Percentiles rank a stretch among this genome's conserved stretches.
Conservation (phyloP, 1,140 invertebrate genomes). For the Sinella curviseta region DNA sequence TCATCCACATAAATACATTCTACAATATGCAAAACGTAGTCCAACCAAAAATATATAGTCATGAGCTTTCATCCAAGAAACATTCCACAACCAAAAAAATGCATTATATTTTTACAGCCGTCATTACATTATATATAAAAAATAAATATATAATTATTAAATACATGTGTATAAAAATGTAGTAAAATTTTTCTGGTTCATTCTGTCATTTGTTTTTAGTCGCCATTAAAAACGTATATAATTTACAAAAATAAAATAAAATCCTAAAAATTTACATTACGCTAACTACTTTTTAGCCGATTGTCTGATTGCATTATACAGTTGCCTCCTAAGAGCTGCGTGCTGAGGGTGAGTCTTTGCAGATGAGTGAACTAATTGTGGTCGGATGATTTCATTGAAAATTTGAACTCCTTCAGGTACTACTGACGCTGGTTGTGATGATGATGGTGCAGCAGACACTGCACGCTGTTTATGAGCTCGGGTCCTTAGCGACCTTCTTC, state of each 20-base stretch:
- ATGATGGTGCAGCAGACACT: not conserved
- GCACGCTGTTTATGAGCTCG: not conserved
- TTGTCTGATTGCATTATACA: conserved; percentile 17
- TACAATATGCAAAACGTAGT: no score
- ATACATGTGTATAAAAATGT: no score
- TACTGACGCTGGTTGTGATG: not conserved
- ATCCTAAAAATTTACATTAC: not conserved
- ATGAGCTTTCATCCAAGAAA: no score
- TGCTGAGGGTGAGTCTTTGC: not conserved
- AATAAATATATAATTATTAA: no score
- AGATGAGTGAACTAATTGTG: not conserved
- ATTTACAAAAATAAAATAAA: not conserved
- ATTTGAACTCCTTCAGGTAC: conserved; percentile 22
- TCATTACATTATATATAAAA: no score
- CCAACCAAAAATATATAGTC: no score
- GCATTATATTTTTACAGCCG: no score
- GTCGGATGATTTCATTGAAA: conserved; percentile 7
- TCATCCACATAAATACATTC: no score
- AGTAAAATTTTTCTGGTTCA: no score
- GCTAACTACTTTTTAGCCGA: not conserved
- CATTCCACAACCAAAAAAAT: no score
- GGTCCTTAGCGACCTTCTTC: not conserved
- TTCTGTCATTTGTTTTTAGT: no score
- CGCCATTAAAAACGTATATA: no score
- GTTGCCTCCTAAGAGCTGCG: not conserved